Base-by-base conservation (phyloP, 23 tunicate genomes). In the Ascidia mentula region DNA sequence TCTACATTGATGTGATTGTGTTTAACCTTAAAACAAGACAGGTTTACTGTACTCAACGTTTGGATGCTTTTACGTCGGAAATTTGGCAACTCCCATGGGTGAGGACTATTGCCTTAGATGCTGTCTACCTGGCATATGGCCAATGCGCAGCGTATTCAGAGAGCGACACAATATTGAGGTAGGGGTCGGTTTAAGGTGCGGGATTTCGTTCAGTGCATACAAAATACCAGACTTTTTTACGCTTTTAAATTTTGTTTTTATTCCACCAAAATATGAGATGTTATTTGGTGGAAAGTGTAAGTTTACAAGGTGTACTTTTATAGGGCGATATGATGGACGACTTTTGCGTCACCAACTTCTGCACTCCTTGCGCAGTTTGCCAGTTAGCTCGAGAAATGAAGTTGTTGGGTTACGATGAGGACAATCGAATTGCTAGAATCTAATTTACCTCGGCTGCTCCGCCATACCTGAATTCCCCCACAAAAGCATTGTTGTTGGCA, bases 301-400 rank as follows among this genome's bases (percentile, higher is more conserved):
- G n/a, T n/a, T n/a, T n/a, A n/a, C n/a, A n/a, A n/a, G n/a, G n/a
- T 53, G 22, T 53, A 1, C 4, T 53, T 53, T 53, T 53, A 3
- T 12, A 71, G 74, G 74, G 74, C 7, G 38, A 34, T 12, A 71
- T 71, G 6, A 28, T 35, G n/a, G 32, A 34, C 6, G 74, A 71
- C 32, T 71, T 5, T 34, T 71, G 74, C 34, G 13, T 6, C 17
- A 33, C 39, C 18, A 33, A 22, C 30, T 71, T 34, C 39, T 71
- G 74, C 32, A 36, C 36, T 5, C 74, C 74, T 34, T 71, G 74
- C 39, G 30, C 74, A 3, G 38, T 36, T 18, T 71, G 74, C 13
- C 74, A 71, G 74, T 36, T 71, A 17, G 74, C 74, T 22, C 31
- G 74, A 18, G 74, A 71, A 34, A 71, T 71, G 74, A 34, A 71